Percentiles rank a stretch among this genome's conserved stretches.
Conservation (phyloP, 2,113 vertebrate species). For the Motacilla tschutschensis region DNA sequence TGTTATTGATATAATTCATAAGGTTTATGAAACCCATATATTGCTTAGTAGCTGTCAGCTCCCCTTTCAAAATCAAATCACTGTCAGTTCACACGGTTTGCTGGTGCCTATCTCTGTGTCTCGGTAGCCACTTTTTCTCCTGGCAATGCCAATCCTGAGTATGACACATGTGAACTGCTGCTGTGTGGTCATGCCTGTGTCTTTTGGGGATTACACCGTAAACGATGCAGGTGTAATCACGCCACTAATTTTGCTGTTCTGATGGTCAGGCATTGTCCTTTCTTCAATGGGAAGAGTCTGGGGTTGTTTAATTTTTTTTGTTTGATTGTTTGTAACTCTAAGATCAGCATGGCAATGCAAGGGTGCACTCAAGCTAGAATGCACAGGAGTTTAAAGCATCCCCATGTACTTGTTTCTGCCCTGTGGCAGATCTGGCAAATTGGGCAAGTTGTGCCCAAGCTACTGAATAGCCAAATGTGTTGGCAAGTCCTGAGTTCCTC, state of each 20-base stretch:
- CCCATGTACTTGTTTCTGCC: neutral
- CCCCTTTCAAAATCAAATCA: neutral
- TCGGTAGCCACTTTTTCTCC: neutral
- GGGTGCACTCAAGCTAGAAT: neutral
- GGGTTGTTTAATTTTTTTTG: neutral
- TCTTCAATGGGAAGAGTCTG: neutral
- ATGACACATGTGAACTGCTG: neutral
- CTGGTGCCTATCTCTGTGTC: neutral
- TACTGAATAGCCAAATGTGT: neutral
- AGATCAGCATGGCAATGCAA: neutral
- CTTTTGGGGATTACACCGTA: slow-evolving; percentile 69
- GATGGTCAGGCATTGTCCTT: slow-evolving; percentile 60
- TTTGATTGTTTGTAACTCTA: neutral
- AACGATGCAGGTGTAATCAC: slow-evolving; percentile 66
- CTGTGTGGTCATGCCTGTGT: slow-evolving; percentile 67
- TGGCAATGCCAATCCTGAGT: slow-evolving; percentile 31
- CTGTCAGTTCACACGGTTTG: fast-evolving
- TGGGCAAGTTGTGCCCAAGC: neutral
- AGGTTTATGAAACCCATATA: neutral
- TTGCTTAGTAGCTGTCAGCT: neutral
- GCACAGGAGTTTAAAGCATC: neutral
- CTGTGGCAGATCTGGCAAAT: neutral
- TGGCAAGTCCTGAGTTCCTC: neutral
- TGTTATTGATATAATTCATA: neutral
- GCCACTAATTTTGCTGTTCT: slow-evolving; percentile 76